Percentiles rank a stretch among this genome's conserved stretches.
These are phyloP conservation scores for Parapristionchus giblindavisi DNA, from an alignment of 2,888 invertebrate genomes.

Conservation along the genomic window DNA sequence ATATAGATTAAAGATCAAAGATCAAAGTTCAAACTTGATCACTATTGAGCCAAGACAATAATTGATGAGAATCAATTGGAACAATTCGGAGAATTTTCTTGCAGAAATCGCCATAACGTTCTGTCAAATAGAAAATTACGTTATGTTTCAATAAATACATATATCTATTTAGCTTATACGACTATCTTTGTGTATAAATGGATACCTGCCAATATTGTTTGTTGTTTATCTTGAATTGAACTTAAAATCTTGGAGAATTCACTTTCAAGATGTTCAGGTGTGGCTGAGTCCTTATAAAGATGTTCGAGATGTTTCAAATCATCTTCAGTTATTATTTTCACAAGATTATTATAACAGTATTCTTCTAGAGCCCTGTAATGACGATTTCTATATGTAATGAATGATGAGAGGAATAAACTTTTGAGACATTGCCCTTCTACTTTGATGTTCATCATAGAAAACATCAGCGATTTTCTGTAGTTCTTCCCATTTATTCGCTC, in stretches of 20 bases:
- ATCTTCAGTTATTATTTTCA: slow-evolving; percentile 1
- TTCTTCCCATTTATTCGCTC: slow-evolving; percentile 30
- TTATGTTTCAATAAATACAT: background rate
- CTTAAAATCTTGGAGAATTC: background rate
- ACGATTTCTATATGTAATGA: background rate
- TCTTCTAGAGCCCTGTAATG: slow-evolving; percentile 28
- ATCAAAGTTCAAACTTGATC: slow-evolving; percentile 35
- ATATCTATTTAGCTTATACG: background rate
- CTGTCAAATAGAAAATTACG: too few species aligned
- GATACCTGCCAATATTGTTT: slow-evolving; percentile 13
- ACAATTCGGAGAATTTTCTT: slow-evolving; percentile 56
- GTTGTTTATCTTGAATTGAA: background rate
- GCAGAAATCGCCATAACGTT: slow-evolving; percentile 57
- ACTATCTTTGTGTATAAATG: background rate
- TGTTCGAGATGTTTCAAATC: background rate
- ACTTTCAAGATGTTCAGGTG: slow-evolving; percentile 24
- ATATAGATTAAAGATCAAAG: background rate
- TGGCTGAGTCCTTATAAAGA: slow-evolving; percentile 25
- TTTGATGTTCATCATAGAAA: slow-evolving; percentile 31
- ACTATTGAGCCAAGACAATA: slow-evolving; percentile 51
- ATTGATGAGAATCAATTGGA: slow-evolving; percentile 48
- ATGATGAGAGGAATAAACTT: background rate
- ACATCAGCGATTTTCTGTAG: slow-evolving; percentile 32
- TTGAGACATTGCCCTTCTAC: background rate
- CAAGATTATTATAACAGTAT: slow-evolving; percentile 24